Evolutionary conservation across 1,140 invertebrate species (phyloP), one percentile per base, ranked within the genome.

Genomic region (Limonius californicus): DNA sequence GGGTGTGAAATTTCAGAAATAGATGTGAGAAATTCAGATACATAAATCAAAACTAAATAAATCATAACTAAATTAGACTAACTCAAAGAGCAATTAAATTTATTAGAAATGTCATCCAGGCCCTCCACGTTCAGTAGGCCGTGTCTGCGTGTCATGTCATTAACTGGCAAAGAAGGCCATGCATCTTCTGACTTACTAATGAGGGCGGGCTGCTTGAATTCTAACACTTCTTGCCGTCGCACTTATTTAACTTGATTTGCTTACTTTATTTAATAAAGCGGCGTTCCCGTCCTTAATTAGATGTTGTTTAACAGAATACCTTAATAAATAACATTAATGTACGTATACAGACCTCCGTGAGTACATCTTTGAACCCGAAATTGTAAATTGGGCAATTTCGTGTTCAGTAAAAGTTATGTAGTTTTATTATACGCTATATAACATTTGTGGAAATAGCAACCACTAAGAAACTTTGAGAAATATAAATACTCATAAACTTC

Each of bases 51-150:
- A 67, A 64, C 57, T 57, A 42, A 58, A 67, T 67, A 67, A 67
- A 67, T 67, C 65, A 67, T 20, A 50, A 20, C 45, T 61, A 59
- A 67, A 23, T 53, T 50, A 50, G 57, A 32, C 45, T 54, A 60
- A 67, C 62, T 67, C 62, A 64, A 67, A 67, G 65, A 55, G 65
- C 64, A 67, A 67, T 67, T 67, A 67, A 67, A 67, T 67, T 67
- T 64, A 67, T 67, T 67, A 64, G 65, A 61, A 54, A 61, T 58
- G 65, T 66, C 65, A 60, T 60, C 65, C 54, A 30, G 16, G 50
- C 59, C 45, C 50, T 54, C 47, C 39, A 57, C 61, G 47, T 63
- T 56, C 62, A 66, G 62, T 63, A 66, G 65, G 50, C 57, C 65
- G 62, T 67, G 58, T 57, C 54, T 55, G 59, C 59, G 62, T 60